phyloP scores from a whole-genome alignment of 2,797 vertebrate genomes.

The Tolypeutes matacus region DNA sequence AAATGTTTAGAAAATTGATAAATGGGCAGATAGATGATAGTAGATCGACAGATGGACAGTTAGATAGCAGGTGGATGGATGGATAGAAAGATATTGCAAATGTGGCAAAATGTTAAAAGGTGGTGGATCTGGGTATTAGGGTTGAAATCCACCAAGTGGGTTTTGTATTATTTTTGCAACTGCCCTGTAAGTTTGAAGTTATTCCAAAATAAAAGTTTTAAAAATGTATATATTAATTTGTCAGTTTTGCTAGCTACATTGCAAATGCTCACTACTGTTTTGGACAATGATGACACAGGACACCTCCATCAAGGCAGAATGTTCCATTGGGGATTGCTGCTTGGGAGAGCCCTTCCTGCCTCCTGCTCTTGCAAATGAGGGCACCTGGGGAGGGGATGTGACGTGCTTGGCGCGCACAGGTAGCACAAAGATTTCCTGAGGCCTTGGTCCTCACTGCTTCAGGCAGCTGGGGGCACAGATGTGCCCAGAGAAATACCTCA shows the following conservation, averaged over 20 bases:
- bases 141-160: too few species aligned
- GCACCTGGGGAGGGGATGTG: neutral
- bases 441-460: neutral
- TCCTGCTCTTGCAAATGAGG: neutral
- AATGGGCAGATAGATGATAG: too few species aligned
- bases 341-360: neutral
- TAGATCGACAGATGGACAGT: too few species aligned
- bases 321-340: neutral
- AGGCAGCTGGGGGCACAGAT: neutral
- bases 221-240: neutral
- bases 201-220: too few species aligned
- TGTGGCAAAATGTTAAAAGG: too few species aligned
- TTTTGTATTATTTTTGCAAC: too few species aligned
- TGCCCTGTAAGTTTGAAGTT: too few species aligned
- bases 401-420: neutral
- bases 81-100: too few species aligned
- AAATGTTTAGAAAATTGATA: too few species aligned
- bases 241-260: neutral
- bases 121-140: too few species aligned
- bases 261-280: fast-evolving
- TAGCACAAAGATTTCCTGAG: fast-evolving
- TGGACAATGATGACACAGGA: neutral
- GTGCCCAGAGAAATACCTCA: neutral
- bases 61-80: too few species aligned
- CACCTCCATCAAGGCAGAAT: fast-evolving